Evolutionary conservation across 2,797 vertebrate species (phyloP), one percentile per base, ranked within the genome.

Genomic region (Botia almorhae): DNA sequence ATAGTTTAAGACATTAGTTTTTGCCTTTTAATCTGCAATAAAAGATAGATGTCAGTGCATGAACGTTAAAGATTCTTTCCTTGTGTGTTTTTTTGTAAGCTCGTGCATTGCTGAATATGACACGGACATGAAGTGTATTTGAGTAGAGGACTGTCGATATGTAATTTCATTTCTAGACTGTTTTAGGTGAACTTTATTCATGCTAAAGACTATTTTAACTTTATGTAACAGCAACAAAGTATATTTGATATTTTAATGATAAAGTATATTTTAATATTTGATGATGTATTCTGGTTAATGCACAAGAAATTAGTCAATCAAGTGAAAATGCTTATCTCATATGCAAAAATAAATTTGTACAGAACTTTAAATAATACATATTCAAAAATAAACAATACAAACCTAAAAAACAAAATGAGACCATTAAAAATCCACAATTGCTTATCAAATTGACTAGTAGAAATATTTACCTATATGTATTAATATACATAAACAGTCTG

Each of bases 371-470:
- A 89, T 85, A 81, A 90, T 81, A 89, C 80, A 89, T 87, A 86
- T 89, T 78, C 61, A 89, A 91, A 92, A 89, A 91, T 87, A 88
- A 91, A 90, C 85, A 61, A 70, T 74, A 84, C n/a, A 85, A 86
- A 89, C 86, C 87, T 87, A 89, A 82, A 86, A 91, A 86, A 73
- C 83, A 86, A 82, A 29, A 81, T 53, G 74, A 43, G 79, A 87
- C 85, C 10, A 87, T 85, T 88, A 84, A 75, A 91, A 88, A 81
- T 91, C 89, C 90, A 92, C 88, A 93, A 89, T 89, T 87, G 86
- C 83, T 81, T 88, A 86, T 79, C 81, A 90, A 91, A 90, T 56
- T 43, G 82, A 78, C 19, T 74, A 87, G 84, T 77, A 89, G 82
- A 86, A 89, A 82, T 80, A 81, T 85, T 77, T 83, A 81, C 87